Conservation (phyloP, 2,888 invertebrate species). For the Frankliniella fusca region DNA sequence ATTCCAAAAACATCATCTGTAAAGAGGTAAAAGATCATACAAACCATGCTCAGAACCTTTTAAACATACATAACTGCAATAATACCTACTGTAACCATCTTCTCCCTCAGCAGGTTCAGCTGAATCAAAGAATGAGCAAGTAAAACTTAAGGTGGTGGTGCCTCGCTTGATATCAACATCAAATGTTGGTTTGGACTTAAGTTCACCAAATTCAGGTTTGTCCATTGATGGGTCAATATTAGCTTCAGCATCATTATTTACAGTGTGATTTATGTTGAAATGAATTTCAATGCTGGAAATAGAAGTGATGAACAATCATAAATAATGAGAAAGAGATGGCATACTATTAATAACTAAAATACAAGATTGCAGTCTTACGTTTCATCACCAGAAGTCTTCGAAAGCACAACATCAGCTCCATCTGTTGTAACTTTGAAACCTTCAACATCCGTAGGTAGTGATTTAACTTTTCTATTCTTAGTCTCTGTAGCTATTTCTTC, state of each 20-base stretch:
- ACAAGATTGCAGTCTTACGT: constrained; percentile 53
- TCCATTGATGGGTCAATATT: constrained; percentile 59
- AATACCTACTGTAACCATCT: neutral
- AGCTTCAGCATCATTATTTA: constrained; percentile 73
- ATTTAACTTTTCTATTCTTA: constrained; percentile 71
- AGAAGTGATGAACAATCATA: neutral
- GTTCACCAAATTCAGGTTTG: constrained; percentile 72
- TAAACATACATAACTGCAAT: constrained; percentile 50
- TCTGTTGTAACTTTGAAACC: constrained; percentile 75
- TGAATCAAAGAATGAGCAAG: constrained; percentile 70
- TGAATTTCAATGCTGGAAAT: constrained; percentile 65
- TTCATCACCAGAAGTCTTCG: constrained; percentile 67
- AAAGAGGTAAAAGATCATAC: constrained; percentile 42
- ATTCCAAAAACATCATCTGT: constrained; percentile 86
- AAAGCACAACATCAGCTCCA: constrained; percentile 80
- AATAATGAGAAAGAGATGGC: neutral
- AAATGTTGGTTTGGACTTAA: constrained; percentile 89
- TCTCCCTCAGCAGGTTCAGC: constrained; percentile 30
- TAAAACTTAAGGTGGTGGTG: constrained; percentile 72
- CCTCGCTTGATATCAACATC: constrained; percentile 79
- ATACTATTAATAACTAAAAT: constrained; percentile 29
- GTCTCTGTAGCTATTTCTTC: constrained; percentile 92
- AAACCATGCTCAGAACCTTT: constrained; percentile 42
- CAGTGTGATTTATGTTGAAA: constrained; percentile 93
- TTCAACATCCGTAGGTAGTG: constrained; percentile 69